These are phyloP conservation scores for Drosophila peninsularis DNA, from an alignment of 2,888 invertebrate species.

Conservation along the genomic window DNA sequence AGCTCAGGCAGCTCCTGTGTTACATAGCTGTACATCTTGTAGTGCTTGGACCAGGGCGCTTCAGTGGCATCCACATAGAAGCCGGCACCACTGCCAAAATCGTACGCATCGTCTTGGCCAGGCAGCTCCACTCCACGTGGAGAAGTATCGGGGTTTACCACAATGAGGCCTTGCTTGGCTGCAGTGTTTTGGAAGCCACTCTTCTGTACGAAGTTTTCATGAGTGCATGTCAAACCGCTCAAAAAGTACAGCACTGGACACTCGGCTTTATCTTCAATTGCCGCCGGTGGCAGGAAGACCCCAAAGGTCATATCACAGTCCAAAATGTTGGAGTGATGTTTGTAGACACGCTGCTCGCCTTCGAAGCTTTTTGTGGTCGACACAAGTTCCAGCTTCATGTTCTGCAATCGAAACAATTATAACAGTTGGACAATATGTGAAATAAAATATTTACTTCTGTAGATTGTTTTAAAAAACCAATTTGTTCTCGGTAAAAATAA, in stretches of 20 bases:
- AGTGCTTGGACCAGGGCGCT: slow-evolving; percentile 96
- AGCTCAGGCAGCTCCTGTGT: slow-evolving; percentile 92
- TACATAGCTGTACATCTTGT: slow-evolving; percentile 98
- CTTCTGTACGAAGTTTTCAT: slow-evolving; percentile 98
- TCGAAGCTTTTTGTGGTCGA: slow-evolving; percentile 75
- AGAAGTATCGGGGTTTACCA: slow-evolving; percentile 98
- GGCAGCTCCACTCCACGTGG: slow-evolving; percentile 95
- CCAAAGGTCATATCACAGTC: slow-evolving; percentile 97
- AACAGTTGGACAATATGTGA: not conserved
- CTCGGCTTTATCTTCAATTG: slow-evolving; percentile 84
- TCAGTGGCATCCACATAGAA: slow-evolving; percentile 97
- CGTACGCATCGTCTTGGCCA: slow-evolving; percentile 96
- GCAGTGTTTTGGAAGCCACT: slow-evolving; percentile 97
- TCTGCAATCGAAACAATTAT: slow-evolving; percentile 27
- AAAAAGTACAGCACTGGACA: slow-evolving; percentile 94
- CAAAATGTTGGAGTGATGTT: slow-evolving; percentile 86
- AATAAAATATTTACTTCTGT: not conserved
- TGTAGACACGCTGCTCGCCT: slow-evolving; percentile 83
- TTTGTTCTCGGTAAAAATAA: slow-evolving; percentile 1
- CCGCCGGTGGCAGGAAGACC: slow-evolving; percentile 93
- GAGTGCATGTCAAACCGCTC: slow-evolving; percentile 96
- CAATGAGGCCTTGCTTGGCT: slow-evolving; percentile 92
- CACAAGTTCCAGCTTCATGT: slow-evolving; percentile 74
- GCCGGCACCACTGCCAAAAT: slow-evolving; percentile 97
- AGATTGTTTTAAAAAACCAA: slow-evolving; percentile 6